Evolutionary conservation across 2,113 vertebrate species (phyloP).

Genomic region (Oceanodroma tethys): DNA sequence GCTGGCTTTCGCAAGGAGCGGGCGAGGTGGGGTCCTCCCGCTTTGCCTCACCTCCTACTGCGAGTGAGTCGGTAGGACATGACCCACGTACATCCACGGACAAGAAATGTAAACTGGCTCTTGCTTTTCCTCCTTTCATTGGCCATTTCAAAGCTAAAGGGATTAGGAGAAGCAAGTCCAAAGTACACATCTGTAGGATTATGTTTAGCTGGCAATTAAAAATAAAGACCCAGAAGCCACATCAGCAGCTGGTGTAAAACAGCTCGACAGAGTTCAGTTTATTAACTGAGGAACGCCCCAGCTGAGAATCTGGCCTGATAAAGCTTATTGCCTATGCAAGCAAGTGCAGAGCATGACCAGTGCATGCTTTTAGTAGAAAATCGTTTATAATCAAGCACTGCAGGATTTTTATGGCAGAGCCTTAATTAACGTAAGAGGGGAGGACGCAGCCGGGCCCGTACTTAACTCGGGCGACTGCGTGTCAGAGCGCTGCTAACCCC

Average conservation of each 20-base stretch:
- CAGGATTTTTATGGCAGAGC: no score
- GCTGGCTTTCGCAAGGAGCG: not conserved
- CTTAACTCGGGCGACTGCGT: accelerated
- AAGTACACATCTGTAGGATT: not conserved
- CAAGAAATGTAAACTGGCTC: accelerated
- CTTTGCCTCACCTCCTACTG: not conserved
- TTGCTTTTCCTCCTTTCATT: not conserved
- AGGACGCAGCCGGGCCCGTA: not conserved
- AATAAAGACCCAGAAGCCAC: not conserved
- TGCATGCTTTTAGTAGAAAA: not conserved
- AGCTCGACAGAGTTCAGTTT: not conserved
- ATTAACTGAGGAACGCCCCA: not conserved
- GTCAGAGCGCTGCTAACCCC: not conserved
- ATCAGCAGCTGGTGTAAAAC: not conserved
- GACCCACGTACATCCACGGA: accelerated
- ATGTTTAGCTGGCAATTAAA: not conserved
- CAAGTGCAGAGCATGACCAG: not conserved
- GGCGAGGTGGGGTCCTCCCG: accelerated
- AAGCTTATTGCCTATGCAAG: accelerated
- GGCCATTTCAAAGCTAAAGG: not conserved
- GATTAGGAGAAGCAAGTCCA: not conserved
- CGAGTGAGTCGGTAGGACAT: accelerated
- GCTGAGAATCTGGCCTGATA: not conserved
- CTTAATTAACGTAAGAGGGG: not conserved
- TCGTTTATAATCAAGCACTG: accelerated